Evolutionary conservation across 2,113 vertebrate genomes (phyloP).

Genomic region (Cnemophilus loriae): DNA sequence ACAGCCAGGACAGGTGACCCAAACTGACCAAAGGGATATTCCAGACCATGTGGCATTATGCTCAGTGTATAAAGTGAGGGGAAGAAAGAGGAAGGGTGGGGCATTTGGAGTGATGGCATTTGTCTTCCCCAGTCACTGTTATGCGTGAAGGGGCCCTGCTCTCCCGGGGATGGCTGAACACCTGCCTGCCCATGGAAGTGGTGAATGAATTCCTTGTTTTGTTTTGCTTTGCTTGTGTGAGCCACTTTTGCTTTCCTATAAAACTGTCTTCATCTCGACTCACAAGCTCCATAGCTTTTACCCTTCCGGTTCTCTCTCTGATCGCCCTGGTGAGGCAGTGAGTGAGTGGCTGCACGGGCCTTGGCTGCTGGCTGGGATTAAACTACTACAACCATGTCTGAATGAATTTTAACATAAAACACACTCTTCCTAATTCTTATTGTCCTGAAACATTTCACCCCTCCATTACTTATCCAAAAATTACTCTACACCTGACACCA

Average conservation of each 20-base stretch:
- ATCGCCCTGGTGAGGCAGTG: not conserved
- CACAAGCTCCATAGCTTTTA: not conserved
- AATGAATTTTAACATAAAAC: not conserved
- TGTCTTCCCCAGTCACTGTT: not conserved
- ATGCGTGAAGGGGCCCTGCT: not conserved
- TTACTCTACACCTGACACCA: not conserved
- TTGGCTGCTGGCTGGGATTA: not conserved
- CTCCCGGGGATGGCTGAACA: not conserved
- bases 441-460: not conserved
- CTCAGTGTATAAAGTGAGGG: not conserved
- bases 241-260: not conserved
- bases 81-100: not conserved
- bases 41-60: not conserved
- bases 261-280: not conserved
- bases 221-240: not conserved
- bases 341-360: accelerated
- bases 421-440: not conserved
- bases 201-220: not conserved
- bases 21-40: not conserved
- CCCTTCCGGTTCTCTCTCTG: not conserved
- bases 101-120: not conserved
- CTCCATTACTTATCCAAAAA: not conserved
- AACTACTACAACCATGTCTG: not conserved
- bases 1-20: not conserved
- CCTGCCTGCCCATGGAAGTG: not conserved